These are phyloP conservation scores for Periparus ater DNA, from an alignment of 2,797 vertebrate species.

Conservation along the genomic window DNA sequence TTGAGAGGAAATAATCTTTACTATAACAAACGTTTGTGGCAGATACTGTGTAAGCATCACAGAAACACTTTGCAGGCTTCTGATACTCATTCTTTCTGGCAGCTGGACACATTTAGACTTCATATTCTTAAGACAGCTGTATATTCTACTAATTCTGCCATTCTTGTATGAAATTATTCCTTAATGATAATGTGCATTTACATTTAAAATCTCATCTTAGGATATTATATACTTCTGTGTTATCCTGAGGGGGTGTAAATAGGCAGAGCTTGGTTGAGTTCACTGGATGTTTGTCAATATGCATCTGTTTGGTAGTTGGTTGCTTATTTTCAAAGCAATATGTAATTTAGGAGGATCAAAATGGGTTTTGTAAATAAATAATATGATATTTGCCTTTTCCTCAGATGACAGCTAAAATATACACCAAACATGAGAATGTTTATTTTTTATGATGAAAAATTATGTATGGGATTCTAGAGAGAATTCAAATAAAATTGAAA, in stretches of 20 bases:
- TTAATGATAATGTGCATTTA: constrained; percentile 39
- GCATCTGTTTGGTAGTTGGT: background rate
- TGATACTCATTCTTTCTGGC: background rate
- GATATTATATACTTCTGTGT: background rate
- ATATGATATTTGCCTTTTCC: constrained; percentile 2
- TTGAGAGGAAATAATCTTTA: background rate
- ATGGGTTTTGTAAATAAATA: background rate
- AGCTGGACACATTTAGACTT: constrained; percentile 41
- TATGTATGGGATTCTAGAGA: background rate
- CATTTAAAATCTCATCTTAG: constrained; percentile 36
- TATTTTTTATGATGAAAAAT: constrained; percentile 16
- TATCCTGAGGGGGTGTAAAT: background rate
- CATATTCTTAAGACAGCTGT: constrained; percentile 18
- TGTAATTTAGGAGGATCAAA: background rate
- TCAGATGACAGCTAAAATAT: constrained; percentile 24
- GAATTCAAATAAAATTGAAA: constrained; percentile 45
- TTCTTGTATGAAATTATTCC: background rate
- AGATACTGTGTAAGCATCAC: background rate
- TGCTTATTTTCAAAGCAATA: background rate
- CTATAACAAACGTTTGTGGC: background rate
- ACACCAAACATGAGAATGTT: background rate
- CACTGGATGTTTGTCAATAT: background rate
- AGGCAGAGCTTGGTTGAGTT: background rate
- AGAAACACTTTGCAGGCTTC: background rate
- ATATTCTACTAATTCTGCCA: constrained; percentile 13